Percentiles rank a stretch among this genome's conserved stretches.
phyloP scores from a whole-genome alignment of 2,797 vertebrate genomes.

The Nyctalus aviator region DNA sequence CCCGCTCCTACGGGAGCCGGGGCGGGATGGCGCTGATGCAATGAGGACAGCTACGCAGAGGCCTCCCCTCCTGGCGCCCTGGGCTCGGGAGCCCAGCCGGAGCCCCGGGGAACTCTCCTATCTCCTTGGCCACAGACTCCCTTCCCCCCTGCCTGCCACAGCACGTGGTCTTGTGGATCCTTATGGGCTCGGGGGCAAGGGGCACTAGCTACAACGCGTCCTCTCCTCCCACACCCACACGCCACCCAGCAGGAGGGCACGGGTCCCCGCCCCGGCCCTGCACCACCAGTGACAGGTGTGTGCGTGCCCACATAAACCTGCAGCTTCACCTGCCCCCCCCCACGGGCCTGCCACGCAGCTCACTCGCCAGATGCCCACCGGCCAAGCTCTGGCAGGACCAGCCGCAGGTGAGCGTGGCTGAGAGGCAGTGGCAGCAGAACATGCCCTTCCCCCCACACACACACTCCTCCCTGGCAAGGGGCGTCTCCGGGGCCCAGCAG shows the following conservation, averaged over 20 bases:
- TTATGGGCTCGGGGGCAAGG: background rate
- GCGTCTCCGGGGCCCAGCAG: background rate
- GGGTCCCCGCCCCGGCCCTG: background rate
- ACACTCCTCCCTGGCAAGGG: accelerated
- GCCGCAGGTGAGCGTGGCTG: constrained; percentile 42
- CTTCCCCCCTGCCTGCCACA: background rate
- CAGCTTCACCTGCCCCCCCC: background rate
- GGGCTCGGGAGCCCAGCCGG: background rate
- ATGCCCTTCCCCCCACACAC: accelerated
- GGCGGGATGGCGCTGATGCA: constrained; percentile 72
- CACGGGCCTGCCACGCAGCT: accelerated
- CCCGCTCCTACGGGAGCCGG: constrained; percentile 73
- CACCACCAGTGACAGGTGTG: background rate
- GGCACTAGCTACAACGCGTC: background rate
- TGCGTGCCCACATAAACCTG: background rate
- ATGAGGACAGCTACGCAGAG: constrained; percentile 70
- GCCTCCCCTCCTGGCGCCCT: constrained; percentile 52
- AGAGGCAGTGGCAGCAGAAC: background rate
- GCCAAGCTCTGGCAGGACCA: background rate
- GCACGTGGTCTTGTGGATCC: background rate
- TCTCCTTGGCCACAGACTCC: background rate
- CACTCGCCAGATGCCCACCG: background rate
- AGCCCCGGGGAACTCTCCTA: background rate
- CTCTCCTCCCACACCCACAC: background rate
- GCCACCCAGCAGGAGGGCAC: background rate